Conservation (phyloP, 2,113 vertebrate species). For the Tichodroma muraria region DNA sequence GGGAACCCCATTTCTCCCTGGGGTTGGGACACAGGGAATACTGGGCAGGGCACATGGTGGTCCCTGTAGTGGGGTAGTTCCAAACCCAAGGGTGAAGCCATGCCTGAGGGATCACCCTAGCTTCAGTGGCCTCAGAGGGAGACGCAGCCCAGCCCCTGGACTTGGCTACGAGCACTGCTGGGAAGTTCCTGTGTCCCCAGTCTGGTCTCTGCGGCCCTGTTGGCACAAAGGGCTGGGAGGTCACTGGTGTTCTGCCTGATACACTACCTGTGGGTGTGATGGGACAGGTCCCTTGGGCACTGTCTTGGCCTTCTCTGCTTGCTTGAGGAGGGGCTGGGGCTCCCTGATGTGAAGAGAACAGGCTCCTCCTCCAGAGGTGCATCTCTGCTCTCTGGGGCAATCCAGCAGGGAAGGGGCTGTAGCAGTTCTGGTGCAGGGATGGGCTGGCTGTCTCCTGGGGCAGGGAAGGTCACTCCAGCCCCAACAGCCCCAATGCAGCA, state of each 20-base stretch:
- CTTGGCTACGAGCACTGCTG: fast-evolving
- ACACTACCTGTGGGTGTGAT: fast-evolving
- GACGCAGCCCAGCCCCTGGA: not conserved
- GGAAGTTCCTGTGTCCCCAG: not conserved
- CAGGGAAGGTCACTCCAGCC: not conserved
- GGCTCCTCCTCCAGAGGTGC: not conserved
- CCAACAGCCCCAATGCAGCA: fast-evolving
- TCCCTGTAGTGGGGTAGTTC: fast-evolving
- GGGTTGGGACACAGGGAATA: not conserved
- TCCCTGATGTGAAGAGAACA: not conserved
- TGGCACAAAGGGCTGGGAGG: not conserved
- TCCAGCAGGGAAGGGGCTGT: not conserved
- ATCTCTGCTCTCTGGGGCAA: not conserved
- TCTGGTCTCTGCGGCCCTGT: not conserved
- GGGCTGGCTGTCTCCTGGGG: not conserved
- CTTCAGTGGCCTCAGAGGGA: not conserved
- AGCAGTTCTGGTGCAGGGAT: not conserved
- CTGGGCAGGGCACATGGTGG: not conserved
- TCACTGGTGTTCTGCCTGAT: not conserved
- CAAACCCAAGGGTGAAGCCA: not conserved
- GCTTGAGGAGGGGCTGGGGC: not conserved
- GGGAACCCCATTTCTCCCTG: not conserved
- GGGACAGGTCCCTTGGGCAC: not conserved
- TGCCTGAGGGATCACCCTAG: fast-evolving
- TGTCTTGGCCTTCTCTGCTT: not conserved